Evolutionary conservation across 2,888 invertebrate genomes (phyloP).

Genomic region (Ennomos erosarius): DNA sequence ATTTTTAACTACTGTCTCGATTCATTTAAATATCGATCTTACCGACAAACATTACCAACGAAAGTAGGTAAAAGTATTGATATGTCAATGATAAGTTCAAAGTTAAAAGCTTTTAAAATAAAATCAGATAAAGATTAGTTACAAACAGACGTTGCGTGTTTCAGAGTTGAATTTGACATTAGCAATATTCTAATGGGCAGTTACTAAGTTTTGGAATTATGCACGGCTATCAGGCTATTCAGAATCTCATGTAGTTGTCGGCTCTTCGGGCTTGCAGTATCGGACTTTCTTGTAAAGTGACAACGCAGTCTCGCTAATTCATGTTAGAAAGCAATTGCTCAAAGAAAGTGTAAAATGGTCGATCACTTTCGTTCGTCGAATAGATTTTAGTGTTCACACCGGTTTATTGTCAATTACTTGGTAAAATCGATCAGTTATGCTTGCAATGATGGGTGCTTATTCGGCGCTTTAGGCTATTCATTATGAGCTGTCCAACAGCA

Average conservation of each 20-base stretch:
- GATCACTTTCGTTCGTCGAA: constrained; percentile 64
- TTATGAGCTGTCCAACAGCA: constrained; percentile 25
- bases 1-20: background rate
- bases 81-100: background rate
- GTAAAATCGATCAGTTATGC: constrained; percentile 47
- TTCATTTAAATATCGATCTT: background rate
- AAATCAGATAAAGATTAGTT: background rate
- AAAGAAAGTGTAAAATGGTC: constrained; percentile 69
- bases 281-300: constrained; percentile 38
- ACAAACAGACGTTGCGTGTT: background rate
- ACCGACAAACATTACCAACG: background rate
- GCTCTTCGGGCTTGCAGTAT: constrained; percentile 12
- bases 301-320: constrained; percentile 56
- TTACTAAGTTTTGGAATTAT: background rate
- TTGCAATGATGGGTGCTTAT: constrained; percentile 43
- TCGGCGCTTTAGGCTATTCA: constrained; percentile 30
- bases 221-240: background rate
- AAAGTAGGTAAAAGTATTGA: background rate
- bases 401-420: constrained; percentile 45
- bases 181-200: background rate
- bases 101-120: constrained; percentile 1
- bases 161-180: background rate
- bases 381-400: constrained; percentile 50
- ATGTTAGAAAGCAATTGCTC: constrained; percentile 71
- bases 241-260: constrained; percentile 6